Conservation (phyloP, 1,140 invertebrate genomes). For the Melanaphis sacchari region DNA sequence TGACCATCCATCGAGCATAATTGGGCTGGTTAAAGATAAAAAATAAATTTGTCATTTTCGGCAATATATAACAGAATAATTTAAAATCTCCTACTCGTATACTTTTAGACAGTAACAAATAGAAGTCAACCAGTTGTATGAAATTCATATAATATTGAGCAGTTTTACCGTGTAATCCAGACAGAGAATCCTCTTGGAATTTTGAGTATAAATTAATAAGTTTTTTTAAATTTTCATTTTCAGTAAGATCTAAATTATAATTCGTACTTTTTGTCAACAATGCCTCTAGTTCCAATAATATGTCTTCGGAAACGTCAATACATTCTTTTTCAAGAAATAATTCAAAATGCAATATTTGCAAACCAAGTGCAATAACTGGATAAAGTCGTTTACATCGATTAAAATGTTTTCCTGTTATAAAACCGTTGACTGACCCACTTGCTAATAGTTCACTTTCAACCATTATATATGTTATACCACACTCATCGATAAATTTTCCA, state of each 20-base stretch:
- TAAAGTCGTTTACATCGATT: slow-evolving; percentile 66
- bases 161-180: slow-evolving; percentile 62
- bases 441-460: slow-evolving; percentile 64
- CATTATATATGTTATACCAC: slow-evolving; percentile 64
- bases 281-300: not conserved
- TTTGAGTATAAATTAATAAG: slow-evolving; percentile 59
- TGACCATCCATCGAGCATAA: slow-evolving; percentile 61
- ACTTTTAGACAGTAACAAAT: slow-evolving; percentile 60
- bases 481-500: slow-evolving; percentile 65
- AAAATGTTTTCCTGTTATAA: slow-evolving; percentile 65
- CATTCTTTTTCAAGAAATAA: slow-evolving; percentile 18
- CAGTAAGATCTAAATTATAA: not conserved
- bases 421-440: slow-evolving; percentile 64
- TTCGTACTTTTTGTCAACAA: not conserved
- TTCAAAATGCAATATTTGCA: slow-evolving; percentile 63
- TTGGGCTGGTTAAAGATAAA: slow-evolving; percentile 62
- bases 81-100: slow-evolving; percentile 61
- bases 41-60: slow-evolving; percentile 62
- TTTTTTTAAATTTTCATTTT: slow-evolving; percentile 56
- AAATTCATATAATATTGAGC: slow-evolving; percentile 62
- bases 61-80: slow-evolving; percentile 60
- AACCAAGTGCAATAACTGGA: slow-evolving; percentile 63
- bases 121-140: slow-evolving; percentile 60
- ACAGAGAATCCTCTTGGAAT: slow-evolving; percentile 60
- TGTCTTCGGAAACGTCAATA: slow-evolving; percentile 25